These are phyloP conservation scores for Pandemis heparana DNA, from an alignment of 2,888 invertebrate genomes.

Conservation along the genomic window DNA sequence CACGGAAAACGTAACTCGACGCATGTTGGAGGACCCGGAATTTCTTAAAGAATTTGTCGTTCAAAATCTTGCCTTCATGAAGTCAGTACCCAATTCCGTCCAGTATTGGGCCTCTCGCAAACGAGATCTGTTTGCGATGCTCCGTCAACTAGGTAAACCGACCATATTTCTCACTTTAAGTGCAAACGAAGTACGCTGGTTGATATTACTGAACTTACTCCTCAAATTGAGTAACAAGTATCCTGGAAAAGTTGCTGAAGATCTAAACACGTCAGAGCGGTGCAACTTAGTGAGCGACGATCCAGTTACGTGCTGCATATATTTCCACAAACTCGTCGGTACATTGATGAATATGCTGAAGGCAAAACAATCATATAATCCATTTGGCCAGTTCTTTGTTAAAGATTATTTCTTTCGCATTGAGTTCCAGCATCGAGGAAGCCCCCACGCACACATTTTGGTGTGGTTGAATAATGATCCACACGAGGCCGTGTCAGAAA, in stretches of 20 bases:
- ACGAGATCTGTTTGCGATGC: constrained; percentile 58
- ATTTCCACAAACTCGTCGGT: constrained; percentile 56
- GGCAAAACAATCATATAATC: constrained; percentile 52
- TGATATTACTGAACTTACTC: constrained; percentile 55
- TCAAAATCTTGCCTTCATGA: constrained; percentile 59
- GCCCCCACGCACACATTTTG: constrained; percentile 65
- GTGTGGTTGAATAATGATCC: constrained; percentile 65
- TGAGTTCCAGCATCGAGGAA: constrained; percentile 66
- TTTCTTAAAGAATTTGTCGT: constrained; percentile 54
- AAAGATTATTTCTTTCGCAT: constrained; percentile 59
- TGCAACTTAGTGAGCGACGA: constrained; percentile 51
- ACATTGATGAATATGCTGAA: constrained; percentile 52
- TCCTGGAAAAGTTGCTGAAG: constrained; percentile 49
- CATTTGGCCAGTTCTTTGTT: constrained; percentile 56
- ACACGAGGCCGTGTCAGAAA: constrained; percentile 54
- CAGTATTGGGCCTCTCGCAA: constrained; percentile 62
- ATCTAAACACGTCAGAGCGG: constrained; percentile 50
- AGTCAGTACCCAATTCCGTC: constrained; percentile 62
- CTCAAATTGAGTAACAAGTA: constrained; percentile 55
- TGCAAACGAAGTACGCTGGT: constrained; percentile 68
- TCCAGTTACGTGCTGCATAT: constrained; percentile 58
- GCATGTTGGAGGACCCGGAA: constrained; percentile 54
- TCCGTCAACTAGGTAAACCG: constrained; percentile 59
- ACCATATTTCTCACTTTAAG: constrained; percentile 57
- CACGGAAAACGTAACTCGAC: constrained; percentile 53